Percentiles rank a stretch among this genome's conserved stretches.
These are phyloP conservation scores for Enoplolaimus lenunculus DNA, from an alignment of 2,888 invertebrate genomes.

Conservation along the genomic window DNA sequence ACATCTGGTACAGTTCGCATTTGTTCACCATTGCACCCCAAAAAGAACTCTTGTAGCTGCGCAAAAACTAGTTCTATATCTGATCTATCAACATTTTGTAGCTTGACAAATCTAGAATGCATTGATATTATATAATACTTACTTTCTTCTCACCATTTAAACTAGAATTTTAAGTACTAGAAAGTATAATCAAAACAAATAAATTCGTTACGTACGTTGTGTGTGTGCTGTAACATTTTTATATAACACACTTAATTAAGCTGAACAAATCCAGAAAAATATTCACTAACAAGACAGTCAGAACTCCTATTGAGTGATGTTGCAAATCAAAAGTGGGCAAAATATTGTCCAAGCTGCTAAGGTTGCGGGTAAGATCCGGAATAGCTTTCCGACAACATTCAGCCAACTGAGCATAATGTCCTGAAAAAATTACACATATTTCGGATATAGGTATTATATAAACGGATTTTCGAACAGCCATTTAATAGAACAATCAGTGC, in stretches of 20 bases:
- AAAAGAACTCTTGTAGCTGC: conserved; percentile 70
- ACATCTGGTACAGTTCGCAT: conserved; percentile 67
- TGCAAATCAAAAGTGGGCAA: conserved; percentile 76
- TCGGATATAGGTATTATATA: no score
- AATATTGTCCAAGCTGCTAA: conserved; percentile 70
- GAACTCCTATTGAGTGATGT: conserved; percentile 73
- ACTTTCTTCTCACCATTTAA: no score
- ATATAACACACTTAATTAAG: no score
- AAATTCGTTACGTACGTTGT: no score
- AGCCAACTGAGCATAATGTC: conserved; percentile 43
- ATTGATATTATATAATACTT: no score
- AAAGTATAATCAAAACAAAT: no score
- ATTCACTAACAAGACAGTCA: conserved; percentile 63
- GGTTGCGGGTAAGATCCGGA: conserved; percentile 66
- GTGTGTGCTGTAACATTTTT: no score
- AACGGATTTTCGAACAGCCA: no score
- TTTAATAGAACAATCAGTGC: no score
- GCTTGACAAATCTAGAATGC: conserved; percentile 11
- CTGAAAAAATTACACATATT: conserved; percentile 34
- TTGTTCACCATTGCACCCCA: conserved; percentile 74
- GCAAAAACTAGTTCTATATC: conserved; percentile 52
- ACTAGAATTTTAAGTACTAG: no score
- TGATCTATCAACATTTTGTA: conserved; percentile 23
- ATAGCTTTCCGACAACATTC: conserved; percentile 47
- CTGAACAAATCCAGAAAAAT: no score